Percentiles rank a stretch among this genome's conserved stretches.
Evolutionary conservation across 2,797 vertebrate genomes (phyloP).

Genomic region (Gobio occitaniae): DNA sequence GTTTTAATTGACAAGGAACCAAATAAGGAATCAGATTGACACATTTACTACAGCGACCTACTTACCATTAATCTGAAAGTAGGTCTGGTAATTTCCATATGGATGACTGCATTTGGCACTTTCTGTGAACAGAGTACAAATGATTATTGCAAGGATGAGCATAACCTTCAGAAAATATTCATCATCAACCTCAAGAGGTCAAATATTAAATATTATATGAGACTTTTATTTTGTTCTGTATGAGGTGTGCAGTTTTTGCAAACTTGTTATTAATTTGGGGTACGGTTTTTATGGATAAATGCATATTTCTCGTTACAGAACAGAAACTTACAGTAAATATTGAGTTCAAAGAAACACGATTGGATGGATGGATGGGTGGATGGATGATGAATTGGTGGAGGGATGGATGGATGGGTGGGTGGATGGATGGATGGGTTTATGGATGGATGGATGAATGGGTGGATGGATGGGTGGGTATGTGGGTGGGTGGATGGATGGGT

Average conservation of each 20-base stretch:
- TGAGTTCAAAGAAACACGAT: too few relatives aligned
- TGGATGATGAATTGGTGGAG: too few relatives aligned
- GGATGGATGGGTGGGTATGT: too few relatives aligned
- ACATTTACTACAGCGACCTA: constrained; percentile 36
- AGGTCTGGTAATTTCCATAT: constrained; percentile 13
- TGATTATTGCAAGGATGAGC: background rate
- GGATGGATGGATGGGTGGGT: too few relatives aligned
- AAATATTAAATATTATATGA: background rate
- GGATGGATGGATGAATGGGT: too few relatives aligned
- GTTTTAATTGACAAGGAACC: constrained; percentile 11
- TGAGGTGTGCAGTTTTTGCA: background rate
- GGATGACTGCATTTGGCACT: background rate
- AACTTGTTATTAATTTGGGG: background rate
- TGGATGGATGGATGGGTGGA: too few relatives aligned
- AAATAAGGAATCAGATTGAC: constrained; percentile 32
- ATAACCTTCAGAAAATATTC: background rate
- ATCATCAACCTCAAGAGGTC: background rate
- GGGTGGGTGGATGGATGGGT: too few relatives aligned
- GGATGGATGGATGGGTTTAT: too few relatives aligned
- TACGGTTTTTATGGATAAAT: too few relatives aligned
- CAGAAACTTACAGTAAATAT: too few relatives aligned
- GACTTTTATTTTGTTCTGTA: background rate
- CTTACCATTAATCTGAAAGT: constrained; percentile 32
- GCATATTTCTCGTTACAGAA: too few relatives aligned
- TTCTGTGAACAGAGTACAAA: constrained; percentile 4